These are phyloP conservation scores for Anabacerthia variegaticeps DNA, from an alignment of 2,797 vertebrate genomes.

Conservation along the genomic window DNA sequence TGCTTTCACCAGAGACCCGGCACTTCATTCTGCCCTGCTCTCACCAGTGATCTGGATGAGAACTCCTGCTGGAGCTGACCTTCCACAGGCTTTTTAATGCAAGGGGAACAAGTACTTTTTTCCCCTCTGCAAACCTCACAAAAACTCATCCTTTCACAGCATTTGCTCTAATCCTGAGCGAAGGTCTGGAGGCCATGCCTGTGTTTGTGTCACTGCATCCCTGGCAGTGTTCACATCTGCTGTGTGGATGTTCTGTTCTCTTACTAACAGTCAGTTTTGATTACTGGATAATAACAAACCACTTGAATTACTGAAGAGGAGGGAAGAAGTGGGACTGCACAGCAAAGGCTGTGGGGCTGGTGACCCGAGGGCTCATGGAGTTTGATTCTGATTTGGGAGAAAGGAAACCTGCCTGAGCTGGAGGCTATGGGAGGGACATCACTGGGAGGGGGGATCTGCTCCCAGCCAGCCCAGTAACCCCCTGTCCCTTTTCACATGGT, in stretches of 20 bases:
- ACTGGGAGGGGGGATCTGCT: too few species aligned
- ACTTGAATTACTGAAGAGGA: neutral
- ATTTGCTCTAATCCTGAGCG: neutral
- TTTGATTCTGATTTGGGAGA: neutral
- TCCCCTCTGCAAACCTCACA: neutral
- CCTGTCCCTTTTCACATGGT: neutral
- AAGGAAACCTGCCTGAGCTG: neutral
- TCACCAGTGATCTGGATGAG: neutral
- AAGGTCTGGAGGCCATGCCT: neutral
- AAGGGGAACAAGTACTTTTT: neutral
- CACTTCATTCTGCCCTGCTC: neutral
- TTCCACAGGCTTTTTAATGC: neutral
- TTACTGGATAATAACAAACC: neutral
- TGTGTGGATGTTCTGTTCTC: neutral
- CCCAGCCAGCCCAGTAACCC: neutral
- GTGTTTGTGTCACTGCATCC: neutral
- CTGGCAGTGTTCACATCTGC: neutral
- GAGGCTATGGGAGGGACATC: rapidly evolving
- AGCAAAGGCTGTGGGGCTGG: neutral
- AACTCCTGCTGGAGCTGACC: neutral
- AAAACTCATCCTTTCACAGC: neutral
- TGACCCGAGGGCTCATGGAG: neutral
- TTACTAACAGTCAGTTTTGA: neutral
- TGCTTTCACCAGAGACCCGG: neutral
- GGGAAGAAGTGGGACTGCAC: neutral